A percentile compares a stretch with the other conserved stretches of the same genome.
phyloP scores from a whole-genome alignment of 1,140 invertebrate genomes.

The Ceratina calcarata region DNA sequence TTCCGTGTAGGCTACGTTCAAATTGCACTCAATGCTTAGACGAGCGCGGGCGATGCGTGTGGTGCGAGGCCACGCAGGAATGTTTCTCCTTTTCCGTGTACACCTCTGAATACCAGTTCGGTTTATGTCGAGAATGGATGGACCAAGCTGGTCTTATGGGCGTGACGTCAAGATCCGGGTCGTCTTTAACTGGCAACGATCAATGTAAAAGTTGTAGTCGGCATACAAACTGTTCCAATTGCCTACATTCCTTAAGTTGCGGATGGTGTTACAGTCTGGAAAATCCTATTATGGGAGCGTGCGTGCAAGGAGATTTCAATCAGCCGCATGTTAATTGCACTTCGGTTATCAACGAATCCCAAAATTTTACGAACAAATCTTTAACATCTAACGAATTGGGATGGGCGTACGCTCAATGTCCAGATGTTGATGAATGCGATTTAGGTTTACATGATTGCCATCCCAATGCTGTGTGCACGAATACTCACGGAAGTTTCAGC shows the following conservation, averaged over 20 bases:
- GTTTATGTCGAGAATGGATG: conserved; percentile 94
- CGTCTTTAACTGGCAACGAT: conserved; percentile 77
- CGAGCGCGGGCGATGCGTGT: conserved; percentile 93
- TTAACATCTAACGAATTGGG: conserved; percentile 81
- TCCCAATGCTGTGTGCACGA: conserved; percentile 93
- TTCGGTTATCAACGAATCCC: conserved; percentile 76
- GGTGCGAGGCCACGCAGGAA: conserved; percentile 94
- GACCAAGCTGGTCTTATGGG: conserved; percentile 85
- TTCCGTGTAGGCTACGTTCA: conserved; percentile 86
- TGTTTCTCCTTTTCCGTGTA: conserved; percentile 97
- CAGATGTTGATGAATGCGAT: conserved; percentile 96
- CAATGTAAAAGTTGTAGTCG: conserved; percentile 91
- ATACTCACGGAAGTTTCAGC: conserved; percentile 93
- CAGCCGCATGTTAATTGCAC: conserved; percentile 85
- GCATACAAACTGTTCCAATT: conserved; percentile 89
- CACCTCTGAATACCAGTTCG: conserved; percentile 95
- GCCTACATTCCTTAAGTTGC: conserved; percentile 91
- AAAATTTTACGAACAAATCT: conserved; percentile 76
- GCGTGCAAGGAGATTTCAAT: conserved; percentile 90
- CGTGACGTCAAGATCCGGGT: conserved; percentile 73
- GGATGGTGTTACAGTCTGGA: conserved; percentile 95
- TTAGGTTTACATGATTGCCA: conserved; percentile 94
- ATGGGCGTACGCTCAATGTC: conserved; percentile 96
- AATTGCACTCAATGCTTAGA: conserved; percentile 92
- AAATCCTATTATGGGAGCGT: conserved; percentile 92